Base-by-base conservation (phyloP, 2,113 vertebrate genomes). In the Pollachius pollachius region DNA sequence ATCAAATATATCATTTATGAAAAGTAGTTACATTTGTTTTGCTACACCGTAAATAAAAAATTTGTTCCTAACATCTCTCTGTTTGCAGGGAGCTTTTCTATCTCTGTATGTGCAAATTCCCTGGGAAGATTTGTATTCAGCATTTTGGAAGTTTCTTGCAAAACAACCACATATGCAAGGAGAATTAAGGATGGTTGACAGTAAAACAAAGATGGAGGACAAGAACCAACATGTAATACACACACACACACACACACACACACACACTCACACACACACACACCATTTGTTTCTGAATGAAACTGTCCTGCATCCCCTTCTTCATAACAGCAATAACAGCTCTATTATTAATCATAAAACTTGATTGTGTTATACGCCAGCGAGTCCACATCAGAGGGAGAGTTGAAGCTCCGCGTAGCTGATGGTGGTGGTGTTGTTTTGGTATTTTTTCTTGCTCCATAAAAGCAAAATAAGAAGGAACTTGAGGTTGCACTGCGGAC, bases 341-440 rank as follows among this genome's bases (percentile, higher is more conserved):
- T n/a, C n/a, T 57, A 57, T n/a, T 17, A 57, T 17, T 81, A 79
- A 52, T 74, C 52, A 66, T 9, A 78, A 64, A 9, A 62, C 74
- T 72, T 85, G 88, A 88, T 88, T 88, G 88, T 81, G 77, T 77
- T 58, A 73, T 68, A 81, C 81, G 79, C 88, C 74, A 70, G 62
- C 56, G 68, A 82, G 12, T 61, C 59, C 17, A 27, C 30, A 72
- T 77, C 73, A 59, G 52, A 59, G 54, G 25, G 62, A 79, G 75
- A 77, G 64, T 64, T 30, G 59, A 59, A 4, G 61, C 12, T 48
- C n/a, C 30, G 9, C 5, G 5, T 11, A 30, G 19, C 13, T 62
- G 12, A 18, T 59, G 17, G 19, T 18, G n/a, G 57, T 18, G 17
- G 57, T 59, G 57, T 17, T n/a, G 57, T 17, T 59, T n/a, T 59